These are phyloP conservation scores for Corythucha ciliata DNA, from an alignment of 2,888 invertebrate genomes.

Conservation along the genomic window DNA sequence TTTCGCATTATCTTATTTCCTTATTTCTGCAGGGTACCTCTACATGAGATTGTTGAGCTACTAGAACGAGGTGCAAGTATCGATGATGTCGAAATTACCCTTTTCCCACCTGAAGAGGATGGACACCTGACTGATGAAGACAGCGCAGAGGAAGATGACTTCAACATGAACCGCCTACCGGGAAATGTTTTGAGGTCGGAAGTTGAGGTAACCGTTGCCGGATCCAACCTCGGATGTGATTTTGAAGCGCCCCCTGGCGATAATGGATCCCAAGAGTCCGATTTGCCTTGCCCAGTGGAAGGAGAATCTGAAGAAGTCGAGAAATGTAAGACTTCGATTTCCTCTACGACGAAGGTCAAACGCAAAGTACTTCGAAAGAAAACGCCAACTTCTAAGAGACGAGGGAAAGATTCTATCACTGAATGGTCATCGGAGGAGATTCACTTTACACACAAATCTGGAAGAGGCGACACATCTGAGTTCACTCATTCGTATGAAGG, in stretches of 20 bases:
- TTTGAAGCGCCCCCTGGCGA: no score
- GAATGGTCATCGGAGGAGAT: no score
- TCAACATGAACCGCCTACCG: conserved; percentile 22
- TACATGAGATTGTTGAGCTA: conserved; percentile 4
- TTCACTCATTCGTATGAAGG: not conserved
- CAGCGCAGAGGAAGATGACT: conserved; percentile 20
- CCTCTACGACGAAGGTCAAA: no score
- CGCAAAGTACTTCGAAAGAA: no score
- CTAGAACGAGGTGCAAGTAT: conserved; percentile 30
- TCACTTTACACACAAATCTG: conserved; percentile 19
- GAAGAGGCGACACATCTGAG: conserved; percentile 15
- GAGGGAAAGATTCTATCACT: no score
- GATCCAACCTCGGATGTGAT: no score
- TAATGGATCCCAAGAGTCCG: no score
- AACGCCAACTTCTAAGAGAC: no score
- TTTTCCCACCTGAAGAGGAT: conserved; percentile 11
- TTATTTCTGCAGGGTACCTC: conserved; percentile 16
- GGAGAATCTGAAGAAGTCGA: no score
- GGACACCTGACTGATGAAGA: conserved; percentile 17
- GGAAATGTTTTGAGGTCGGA: conserved; percentile 9
- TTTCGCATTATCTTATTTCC: no score
- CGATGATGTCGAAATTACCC: conserved; percentile 38
- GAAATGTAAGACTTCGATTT: no score
- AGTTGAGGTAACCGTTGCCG: conserved; percentile 19
- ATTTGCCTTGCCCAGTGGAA: no score